A percentile compares a stretch with the other conserved stretches of the same genome.
These are phyloP conservation scores for Fukomys damarensis DNA, from an alignment of 2,113 vertebrate species.

Conservation along the genomic window DNA sequence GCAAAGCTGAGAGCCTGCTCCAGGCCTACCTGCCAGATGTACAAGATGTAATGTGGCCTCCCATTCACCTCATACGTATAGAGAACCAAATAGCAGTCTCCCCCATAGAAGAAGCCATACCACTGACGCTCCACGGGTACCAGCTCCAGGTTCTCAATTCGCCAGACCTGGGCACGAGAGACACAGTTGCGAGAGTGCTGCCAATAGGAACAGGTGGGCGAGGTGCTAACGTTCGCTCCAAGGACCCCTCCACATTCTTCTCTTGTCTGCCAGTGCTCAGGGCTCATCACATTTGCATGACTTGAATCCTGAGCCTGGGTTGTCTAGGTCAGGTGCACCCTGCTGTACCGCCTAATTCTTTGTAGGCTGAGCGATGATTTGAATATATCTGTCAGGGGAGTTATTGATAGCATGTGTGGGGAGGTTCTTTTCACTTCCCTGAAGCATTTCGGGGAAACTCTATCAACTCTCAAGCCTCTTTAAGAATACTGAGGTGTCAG, in stretches of 20 bases:
- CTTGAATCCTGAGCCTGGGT: constrained; percentile 52
- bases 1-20: not conserved
- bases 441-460: not conserved
- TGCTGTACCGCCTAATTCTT: not conserved
- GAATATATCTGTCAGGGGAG: not conserved
- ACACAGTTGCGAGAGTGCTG: not conserved
- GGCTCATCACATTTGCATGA: constrained; percentile 33
- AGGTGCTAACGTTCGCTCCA: not conserved
- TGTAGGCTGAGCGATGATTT: not conserved
- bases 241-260: no score
- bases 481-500: not conserved
- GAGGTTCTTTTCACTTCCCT: not conserved
- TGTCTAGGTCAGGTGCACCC: not conserved
- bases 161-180: constrained; percentile 88
- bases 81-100: constrained; percentile 94
- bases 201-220: not conserved
- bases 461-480: not conserved
- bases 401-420: not conserved
- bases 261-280: not conserved
- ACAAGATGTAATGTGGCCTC: constrained; percentile 89
- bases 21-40: constrained; percentile 93
- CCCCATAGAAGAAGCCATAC: constrained; percentile 93
- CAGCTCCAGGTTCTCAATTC: constrained; percentile 92
- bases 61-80: constrained; percentile 90
- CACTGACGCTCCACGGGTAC: constrained; percentile 85